Conservation (phyloP, 2,888 invertebrate genomes). For the Cordilura impudica region DNA sequence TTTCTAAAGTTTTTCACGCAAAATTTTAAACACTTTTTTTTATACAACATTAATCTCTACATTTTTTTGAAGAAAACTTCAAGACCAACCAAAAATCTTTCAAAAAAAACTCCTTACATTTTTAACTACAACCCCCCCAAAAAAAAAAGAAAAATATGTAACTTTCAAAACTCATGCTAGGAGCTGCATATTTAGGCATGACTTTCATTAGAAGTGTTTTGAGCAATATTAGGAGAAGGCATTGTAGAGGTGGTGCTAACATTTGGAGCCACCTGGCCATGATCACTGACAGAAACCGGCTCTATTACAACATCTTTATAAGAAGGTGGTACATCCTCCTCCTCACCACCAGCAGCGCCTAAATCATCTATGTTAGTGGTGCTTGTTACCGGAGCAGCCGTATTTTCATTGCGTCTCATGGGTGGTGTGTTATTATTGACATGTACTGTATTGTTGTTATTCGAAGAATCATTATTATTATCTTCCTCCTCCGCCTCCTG, state of each 20-base stretch:
- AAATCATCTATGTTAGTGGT: constrained; percentile 6
- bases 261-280: constrained; percentile 62
- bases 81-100: neutral
- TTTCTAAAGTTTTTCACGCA: too few relatives aligned
- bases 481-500: constrained; percentile 65
- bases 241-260: neutral
- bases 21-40: too few relatives aligned
- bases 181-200: constrained; percentile 70
- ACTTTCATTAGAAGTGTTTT: constrained; percentile 68
- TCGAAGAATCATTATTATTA: constrained; percentile 74
- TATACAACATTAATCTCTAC: too few relatives aligned
- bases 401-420: constrained; percentile 69
- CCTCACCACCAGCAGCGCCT: constrained; percentile 25
- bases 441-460: constrained; percentile 75
- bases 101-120: constrained; percentile 1
- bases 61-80: neutral
- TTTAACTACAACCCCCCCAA: constrained; percentile 23
- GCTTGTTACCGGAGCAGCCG: neutral
- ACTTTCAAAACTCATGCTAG: constrained; percentile 5
- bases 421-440: constrained; percentile 74
- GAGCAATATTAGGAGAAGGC: constrained; percentile 30
- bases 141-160: constrained; percentile 30
- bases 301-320: constrained; percentile 67
- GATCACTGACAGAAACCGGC: constrained; percentile 42
- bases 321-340: constrained; percentile 66